Percentiles rank a stretch among this genome's conserved stretches.
Evolutionary conservation across 2,888 invertebrate genomes (phyloP).

Genomic region (Drosophila meridionalis): DNA sequence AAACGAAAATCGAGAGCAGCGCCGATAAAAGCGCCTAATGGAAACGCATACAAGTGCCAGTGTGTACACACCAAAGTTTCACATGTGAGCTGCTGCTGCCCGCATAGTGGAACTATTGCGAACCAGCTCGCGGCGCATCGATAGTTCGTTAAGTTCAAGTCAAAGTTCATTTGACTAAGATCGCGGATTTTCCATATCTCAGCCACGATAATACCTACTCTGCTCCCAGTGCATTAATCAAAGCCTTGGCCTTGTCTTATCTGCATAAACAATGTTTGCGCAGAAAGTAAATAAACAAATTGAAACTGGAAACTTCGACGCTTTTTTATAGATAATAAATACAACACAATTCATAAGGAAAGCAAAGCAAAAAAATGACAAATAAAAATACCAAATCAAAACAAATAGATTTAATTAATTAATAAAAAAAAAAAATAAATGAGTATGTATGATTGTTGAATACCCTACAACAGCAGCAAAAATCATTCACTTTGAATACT

Average conservation of each 20-base stretch:
- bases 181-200: background rate
- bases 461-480: constrained; percentile 4
- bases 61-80: background rate
- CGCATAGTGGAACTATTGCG: background rate
- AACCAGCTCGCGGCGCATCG: background rate
- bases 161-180: background rate
- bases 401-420: constrained; percentile 4
- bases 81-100: background rate
- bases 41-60: constrained; percentile 34
- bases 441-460: background rate
- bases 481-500: background rate
- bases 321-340: background rate
- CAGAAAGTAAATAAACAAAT: constrained; percentile 26
- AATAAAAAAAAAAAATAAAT: constrained; percentile 5
- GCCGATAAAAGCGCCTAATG: constrained; percentile 38
- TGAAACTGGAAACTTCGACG: constrained; percentile 7
- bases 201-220: background rate
- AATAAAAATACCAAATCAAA: background rate
- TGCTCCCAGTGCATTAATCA: background rate
- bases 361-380: constrained; percentile 7
- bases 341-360: constrained; percentile 5
- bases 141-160: background rate
- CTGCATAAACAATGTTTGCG: constrained; percentile 19
- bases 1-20: constrained; percentile 58
- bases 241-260: constrained; percentile 23